Evolutionary conservation across 2,797 vertebrate species (phyloP).

Genomic region (Poecile montanus): DNA sequence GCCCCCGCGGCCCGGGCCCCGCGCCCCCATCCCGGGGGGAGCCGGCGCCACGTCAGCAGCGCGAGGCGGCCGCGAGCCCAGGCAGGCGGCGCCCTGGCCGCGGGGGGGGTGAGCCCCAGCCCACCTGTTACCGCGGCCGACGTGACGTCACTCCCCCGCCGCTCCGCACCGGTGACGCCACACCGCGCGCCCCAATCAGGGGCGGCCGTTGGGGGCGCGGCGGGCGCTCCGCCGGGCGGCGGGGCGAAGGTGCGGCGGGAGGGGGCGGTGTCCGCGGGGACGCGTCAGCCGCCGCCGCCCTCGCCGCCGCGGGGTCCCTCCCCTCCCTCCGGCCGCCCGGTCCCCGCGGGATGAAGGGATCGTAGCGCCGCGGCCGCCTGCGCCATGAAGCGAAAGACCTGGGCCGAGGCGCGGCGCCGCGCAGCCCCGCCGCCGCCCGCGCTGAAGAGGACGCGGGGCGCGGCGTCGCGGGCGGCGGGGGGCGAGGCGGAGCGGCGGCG

Average conservation of each 20-base stretch:
- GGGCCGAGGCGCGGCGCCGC: slow-evolving; percentile 35
- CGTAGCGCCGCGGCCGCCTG: background rate
- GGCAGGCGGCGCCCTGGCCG: too few relatives aligned
- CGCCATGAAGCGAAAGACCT: slow-evolving; percentile 66
- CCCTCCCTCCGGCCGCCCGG: background rate
- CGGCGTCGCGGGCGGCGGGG: background rate
- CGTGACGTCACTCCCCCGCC: slow-evolving; percentile 14
- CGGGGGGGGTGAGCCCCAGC: too few relatives aligned
- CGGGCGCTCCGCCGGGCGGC: background rate
- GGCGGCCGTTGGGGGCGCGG: background rate
- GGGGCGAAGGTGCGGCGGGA: background rate
- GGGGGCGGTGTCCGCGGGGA: background rate
- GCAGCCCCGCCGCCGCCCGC: slow-evolving; percentile 19
- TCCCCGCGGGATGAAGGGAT: background rate
- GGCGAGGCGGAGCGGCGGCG: background rate
- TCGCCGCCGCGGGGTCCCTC: background rate
- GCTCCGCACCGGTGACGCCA: slow-evolving; percentile 11
- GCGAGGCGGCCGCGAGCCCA: background rate
- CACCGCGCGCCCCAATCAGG: background rate
- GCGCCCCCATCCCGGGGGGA: too few relatives aligned
- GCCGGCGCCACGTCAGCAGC: background rate
- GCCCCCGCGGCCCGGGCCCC: background rate
- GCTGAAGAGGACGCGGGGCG: slow-evolving; percentile 49
- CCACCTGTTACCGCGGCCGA: background rate
- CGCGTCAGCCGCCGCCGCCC: background rate